These are phyloP conservation scores for Microcebus lehilahytsara DNA, from an alignment of 2,113 vertebrate species.

Conservation along the genomic window DNA sequence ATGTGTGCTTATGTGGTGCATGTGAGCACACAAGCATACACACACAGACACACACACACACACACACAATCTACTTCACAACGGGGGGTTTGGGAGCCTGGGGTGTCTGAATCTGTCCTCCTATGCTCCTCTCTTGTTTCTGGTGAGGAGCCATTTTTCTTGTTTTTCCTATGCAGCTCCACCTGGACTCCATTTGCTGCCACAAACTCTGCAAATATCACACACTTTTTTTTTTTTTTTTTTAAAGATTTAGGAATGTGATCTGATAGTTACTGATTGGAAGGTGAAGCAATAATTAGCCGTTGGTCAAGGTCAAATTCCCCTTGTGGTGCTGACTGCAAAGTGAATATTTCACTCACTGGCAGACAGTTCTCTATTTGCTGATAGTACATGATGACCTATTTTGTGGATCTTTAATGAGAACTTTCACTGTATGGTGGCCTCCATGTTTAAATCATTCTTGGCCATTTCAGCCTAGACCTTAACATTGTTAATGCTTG, in stretches of 20 bases:
- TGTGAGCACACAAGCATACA: background rate
- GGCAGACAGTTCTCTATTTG: background rate
- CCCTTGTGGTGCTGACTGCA: background rate
- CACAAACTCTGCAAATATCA: conserved; percentile 57
- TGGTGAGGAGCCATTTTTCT: conserved; percentile 74
- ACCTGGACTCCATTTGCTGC: conserved; percentile 73
- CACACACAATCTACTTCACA: conserved; percentile 20
- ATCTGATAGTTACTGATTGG: background rate
- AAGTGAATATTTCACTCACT: background rate
- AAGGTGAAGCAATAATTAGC: conserved; percentile 36
- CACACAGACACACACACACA: no score
- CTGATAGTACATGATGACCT: background rate
- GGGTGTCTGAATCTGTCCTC: conserved; percentile 71
- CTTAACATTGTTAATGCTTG: background rate
- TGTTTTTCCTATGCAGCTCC: conserved; percentile 61
- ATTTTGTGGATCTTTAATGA: background rate
- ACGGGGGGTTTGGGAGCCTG: conserved; percentile 62
- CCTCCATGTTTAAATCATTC: background rate
- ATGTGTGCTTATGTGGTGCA: background rate
- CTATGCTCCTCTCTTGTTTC: conserved; percentile 56
- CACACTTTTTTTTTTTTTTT: background rate
- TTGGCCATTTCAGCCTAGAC: background rate
- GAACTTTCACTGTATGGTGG: background rate
- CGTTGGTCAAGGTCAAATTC: background rate
- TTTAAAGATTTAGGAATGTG: conserved; percentile 6